Base-by-base conservation (phyloP, 2,888 invertebrate species). In the Linhomoeus sp. region DNA sequence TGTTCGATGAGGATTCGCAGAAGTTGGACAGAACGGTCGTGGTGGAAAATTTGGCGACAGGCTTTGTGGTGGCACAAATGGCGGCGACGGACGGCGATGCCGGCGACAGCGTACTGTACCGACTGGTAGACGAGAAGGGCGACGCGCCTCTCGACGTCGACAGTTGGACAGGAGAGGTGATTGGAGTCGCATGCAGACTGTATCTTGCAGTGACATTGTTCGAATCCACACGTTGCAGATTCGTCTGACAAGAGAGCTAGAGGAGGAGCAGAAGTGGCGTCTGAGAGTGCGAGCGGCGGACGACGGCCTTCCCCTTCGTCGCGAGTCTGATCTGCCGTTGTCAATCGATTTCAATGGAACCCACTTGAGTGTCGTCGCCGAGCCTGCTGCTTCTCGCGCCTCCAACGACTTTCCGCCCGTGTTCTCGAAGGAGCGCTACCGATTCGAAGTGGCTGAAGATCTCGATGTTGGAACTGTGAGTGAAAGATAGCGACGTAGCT, bases 101-200 rank as follows among this genome's bases (percentile, higher is more conserved):
- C 1, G 88, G 86, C 0, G 88, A 90, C 63, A 92, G 85, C 69
- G 80, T 94, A 56, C 88, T 86, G 1, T 92, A 88, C 70, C 81
- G 84, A 57, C 80, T 90, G 55, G 84, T 83, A 45, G 88, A 88
- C 67, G 70, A 83, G 46, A 80, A 81, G 60, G 78, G 80, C 46
- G 81, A 38, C 12, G 9, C 85, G 19, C 92, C 90, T n/a, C 92
- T 92, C 66, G 83, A 85, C 55, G 82, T 92, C 42, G 87, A 90
- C 63, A 87, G 84, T 62, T 88, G 88, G 68, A 79, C 82, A 7
- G 92, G 92, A 0, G 75, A 80, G 33, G 77, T 92, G n/a, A n/a
- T n/a, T n/a, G n/a, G n/a, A n/a, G n/a, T n/a, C n/a, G n/a, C n/a
- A n/a, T n/a, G n/a, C n/a, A n/a, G n/a, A n/a, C n/a, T n/a, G n/a